A percentile compares a stretch with the other conserved stretches of the same genome.
These are phyloP conservation scores for Cisticola juncidis DNA, from an alignment of 2,113 vertebrate genomes.

Conservation along the genomic window DNA sequence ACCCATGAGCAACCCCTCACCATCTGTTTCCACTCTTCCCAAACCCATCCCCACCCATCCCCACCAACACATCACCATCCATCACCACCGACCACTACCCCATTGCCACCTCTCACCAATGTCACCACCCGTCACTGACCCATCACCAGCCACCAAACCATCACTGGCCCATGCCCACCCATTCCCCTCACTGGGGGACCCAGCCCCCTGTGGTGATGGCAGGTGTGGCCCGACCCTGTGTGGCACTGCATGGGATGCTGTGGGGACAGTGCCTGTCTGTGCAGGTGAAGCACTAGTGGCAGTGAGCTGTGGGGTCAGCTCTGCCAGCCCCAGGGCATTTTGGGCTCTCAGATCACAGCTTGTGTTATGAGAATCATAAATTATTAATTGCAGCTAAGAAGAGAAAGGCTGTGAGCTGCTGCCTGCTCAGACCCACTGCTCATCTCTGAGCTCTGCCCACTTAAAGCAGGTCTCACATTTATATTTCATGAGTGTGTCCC, in stretches of 20 bases:
- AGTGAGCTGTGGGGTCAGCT: not conserved
- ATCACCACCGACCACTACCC: too few relatives aligned
- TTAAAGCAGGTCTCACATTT: not conserved
- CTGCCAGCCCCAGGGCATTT: not conserved
- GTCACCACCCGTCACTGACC: not conserved
- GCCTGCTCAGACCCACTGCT: not conserved
- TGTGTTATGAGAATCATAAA: not conserved
- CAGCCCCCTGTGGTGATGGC: not conserved
- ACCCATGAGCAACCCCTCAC: not conserved
- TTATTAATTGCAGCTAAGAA: not conserved
- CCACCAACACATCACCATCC: not conserved
- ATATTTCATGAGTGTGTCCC: slow-evolving; percentile 7
- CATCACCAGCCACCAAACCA: not conserved
- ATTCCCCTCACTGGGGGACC: not conserved
- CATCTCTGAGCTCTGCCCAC: not conserved
- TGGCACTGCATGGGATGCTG: accelerated
- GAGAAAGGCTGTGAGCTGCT: not conserved
- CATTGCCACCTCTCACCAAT: not conserved
- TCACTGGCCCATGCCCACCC: not conserved
- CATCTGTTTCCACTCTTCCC: not conserved
- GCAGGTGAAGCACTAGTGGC: not conserved
- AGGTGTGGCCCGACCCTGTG: accelerated
- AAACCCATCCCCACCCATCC: too few relatives aligned
- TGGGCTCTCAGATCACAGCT: not conserved
- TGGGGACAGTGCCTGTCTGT: not conserved